These are phyloP conservation scores for Nilaparvata lugens DNA, from an alignment of 1,140 invertebrate genomes.

Conservation along the genomic window DNA sequence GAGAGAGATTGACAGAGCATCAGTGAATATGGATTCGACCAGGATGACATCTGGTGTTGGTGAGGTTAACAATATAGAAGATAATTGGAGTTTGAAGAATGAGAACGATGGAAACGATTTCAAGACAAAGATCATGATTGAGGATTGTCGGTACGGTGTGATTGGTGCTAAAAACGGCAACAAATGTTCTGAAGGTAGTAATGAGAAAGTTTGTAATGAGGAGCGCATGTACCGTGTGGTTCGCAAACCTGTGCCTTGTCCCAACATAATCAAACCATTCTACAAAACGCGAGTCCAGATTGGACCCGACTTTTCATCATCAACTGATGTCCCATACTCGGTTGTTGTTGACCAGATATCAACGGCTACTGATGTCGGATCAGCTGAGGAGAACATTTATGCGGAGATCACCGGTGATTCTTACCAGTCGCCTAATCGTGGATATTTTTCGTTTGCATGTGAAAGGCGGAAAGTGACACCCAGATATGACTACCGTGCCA, in stretches of 20 bases:
- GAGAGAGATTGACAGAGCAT: too few relatives aligned
- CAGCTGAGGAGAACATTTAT: slow-evolving; percentile 10
- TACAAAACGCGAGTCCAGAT: slow-evolving; percentile 19
- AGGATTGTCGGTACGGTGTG: not conserved
- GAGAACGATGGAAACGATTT: slow-evolving; percentile 6
- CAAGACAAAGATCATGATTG: slow-evolving; percentile 12
- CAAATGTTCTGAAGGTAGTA: not conserved
- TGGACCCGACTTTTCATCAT: slow-evolving; percentile 10
- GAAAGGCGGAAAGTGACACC: not conserved
- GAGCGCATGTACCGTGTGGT: slow-evolving; percentile 17
- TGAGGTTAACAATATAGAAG: too few relatives aligned
- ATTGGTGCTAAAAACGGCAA: not conserved
- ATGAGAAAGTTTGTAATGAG: not conserved
- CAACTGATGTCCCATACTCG: slow-evolving; percentile 13
- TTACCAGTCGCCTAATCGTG: slow-evolving; percentile 8
- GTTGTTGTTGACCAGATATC: slow-evolving; percentile 13
- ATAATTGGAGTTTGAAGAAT: slow-evolving; percentile 1
- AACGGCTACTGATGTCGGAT: not conserved
- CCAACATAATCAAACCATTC: slow-evolving; percentile 10
- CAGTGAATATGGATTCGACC: too few relatives aligned
- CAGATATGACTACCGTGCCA: slow-evolving; percentile 7
- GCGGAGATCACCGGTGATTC: slow-evolving; percentile 14
- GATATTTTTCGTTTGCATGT: slow-evolving; percentile 16
- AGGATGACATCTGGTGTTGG: too few relatives aligned
- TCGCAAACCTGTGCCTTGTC: slow-evolving; percentile 9